Evolutionary conservation across 2,113 vertebrate genomes (phyloP).

Genomic region (Sinocyclocheilus maitianheensis): DNA sequence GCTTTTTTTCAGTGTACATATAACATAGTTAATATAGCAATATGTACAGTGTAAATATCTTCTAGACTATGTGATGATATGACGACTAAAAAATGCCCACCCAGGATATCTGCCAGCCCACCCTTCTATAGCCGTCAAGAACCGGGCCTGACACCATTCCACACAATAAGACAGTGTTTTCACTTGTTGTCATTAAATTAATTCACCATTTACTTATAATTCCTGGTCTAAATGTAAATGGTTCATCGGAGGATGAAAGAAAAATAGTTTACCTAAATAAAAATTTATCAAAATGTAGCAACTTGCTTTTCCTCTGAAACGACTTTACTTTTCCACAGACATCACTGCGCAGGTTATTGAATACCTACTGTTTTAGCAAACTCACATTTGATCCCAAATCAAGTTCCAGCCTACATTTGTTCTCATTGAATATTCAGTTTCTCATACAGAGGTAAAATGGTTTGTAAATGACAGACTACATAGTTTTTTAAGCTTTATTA

Average conservation of each 20-base stretch:
- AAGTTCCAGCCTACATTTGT: not conserved
- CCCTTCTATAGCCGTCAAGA: too few species aligned
- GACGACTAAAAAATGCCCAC: too few species aligned
- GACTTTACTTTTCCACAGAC: not conserved
- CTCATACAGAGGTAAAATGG: not conserved
- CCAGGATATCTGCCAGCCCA: too few species aligned
- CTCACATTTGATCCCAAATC: too few species aligned
- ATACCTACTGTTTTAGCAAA: too few species aligned
- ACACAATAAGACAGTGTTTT: not conserved
- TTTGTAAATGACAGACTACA: not conserved
- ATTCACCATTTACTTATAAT: not conserved
- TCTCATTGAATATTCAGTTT: not conserved
- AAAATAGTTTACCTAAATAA: not conserved
- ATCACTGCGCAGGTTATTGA: not conserved
- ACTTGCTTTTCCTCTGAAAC: not conserved
- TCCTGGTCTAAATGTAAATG: not conserved
- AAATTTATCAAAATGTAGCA: not conserved
- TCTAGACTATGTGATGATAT: too few species aligned
- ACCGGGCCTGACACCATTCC: constrained; percentile 1
- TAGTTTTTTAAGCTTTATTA: constrained; percentile 26
- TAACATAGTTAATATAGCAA: too few species aligned
- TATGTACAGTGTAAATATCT: too few species aligned
- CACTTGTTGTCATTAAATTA: not conserved
- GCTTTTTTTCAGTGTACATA: too few species aligned
- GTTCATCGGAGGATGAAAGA: not conserved